Conservation (phyloP, 2,797 vertebrate genomes). For the Melanotaenia boesemani region DNA sequence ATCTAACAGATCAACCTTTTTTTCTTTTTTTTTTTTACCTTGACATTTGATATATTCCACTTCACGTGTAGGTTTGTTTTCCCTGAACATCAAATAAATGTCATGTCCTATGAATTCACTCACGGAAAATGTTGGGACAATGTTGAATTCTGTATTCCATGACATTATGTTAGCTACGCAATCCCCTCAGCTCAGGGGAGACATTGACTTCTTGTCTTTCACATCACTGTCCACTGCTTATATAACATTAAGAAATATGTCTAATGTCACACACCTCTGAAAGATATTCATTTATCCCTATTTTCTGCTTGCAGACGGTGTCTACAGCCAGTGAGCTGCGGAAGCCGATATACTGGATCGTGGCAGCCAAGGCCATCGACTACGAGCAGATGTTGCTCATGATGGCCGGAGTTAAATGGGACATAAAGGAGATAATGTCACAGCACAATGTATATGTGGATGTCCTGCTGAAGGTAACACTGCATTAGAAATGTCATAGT, state of each 20-base stretch:
- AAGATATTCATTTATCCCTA: neutral
- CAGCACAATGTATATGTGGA: conserved; percentile 98
- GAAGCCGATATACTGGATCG: conserved; percentile 99
- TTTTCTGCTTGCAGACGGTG: conserved; percentile 87
- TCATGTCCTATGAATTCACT: conserved; percentile 27
- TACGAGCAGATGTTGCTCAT: conserved; percentile 97
- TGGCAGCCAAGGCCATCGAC: conserved; percentile 98
- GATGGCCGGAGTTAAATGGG: conserved; percentile 98
- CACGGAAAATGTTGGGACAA: conserved; percentile 8
- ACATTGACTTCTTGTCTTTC: conserved; percentile 5
- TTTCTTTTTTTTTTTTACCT: neutral
- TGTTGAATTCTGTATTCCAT: neutral
- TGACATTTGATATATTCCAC: conserved; percentile 52
- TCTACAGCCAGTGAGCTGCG: conserved; percentile 97
- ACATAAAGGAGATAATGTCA: conserved; percentile 99
- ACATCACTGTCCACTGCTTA: neutral
- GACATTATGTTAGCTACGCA: conserved; percentile 3
- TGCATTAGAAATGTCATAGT: neutral
- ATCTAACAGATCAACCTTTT: too few relatives aligned
- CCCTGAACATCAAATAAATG: conserved; percentile 41
- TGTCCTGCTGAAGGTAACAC: conserved; percentile 92
- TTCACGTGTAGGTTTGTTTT: conserved; percentile 13
- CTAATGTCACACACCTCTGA: neutral
- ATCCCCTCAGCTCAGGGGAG: neutral
- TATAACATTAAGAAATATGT: neutral